These are phyloP conservation scores for Pitta sordida DNA, from an alignment of 2,113 vertebrate species.

Conservation along the genomic window DNA sequence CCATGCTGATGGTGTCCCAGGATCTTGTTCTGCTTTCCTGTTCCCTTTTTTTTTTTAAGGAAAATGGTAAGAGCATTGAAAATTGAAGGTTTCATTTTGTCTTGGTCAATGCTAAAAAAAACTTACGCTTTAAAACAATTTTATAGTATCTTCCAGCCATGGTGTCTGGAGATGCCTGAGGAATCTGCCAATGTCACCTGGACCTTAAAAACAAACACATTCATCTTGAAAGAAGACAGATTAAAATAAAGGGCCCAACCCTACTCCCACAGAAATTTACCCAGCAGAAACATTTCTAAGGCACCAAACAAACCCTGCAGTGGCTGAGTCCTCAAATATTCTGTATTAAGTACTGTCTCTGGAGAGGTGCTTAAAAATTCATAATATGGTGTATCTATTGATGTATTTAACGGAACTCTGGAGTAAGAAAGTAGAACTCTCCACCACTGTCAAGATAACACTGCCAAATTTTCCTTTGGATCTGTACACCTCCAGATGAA, in stretches of 20 bases:
- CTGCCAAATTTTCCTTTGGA: constrained; percentile 64
- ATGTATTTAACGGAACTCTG: constrained; percentile 65
- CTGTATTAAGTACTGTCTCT: constrained; percentile 65
- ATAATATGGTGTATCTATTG: constrained; percentile 50
- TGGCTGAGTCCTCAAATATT: constrained; percentile 61
- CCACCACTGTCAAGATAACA: constrained; percentile 52
- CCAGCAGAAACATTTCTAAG: constrained; percentile 53
- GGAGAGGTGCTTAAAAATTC: constrained; percentile 67
- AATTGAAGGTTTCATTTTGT: background rate
- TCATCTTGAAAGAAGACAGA: constrained; percentile 34
- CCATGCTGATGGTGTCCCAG: background rate
- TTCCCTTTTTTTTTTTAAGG: background rate
- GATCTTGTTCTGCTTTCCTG: background rate
- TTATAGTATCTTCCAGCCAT: background rate
- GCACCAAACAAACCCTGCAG: constrained; percentile 41
- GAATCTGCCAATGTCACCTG: background rate
- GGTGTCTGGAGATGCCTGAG: background rate
- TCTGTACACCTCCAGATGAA: constrained; percentile 53
- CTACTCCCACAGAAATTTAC: constrained; percentile 27
- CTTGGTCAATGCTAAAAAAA: background rate
- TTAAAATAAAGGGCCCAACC: constrained; percentile 23
- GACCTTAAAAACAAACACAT: constrained; percentile 32
- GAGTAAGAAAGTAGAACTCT: constrained; percentile 50
- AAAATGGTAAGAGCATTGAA: background rate
- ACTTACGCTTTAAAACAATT: background rate